phyloP scores from a whole-genome alignment of 2,113 vertebrate genomes.

The Catharus fuscescens region DNA sequence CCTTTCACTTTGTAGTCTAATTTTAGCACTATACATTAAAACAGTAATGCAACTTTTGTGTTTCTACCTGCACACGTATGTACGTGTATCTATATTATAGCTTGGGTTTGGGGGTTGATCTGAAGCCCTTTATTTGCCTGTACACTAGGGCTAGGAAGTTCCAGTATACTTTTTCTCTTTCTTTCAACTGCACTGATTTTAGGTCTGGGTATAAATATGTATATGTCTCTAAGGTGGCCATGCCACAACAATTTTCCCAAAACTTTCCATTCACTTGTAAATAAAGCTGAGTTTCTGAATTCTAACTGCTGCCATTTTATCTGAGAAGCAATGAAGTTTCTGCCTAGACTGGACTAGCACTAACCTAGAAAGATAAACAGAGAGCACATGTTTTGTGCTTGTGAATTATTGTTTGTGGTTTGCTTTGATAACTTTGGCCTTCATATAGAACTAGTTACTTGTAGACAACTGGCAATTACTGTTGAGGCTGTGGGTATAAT shows the following conservation, averaged over 20 bases:
- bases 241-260: background rate
- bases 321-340: background rate
- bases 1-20: background rate
- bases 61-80: background rate
- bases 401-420: constrained; percentile 47
- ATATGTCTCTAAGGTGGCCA: background rate
- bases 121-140: background rate
- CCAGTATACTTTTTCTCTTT: background rate
- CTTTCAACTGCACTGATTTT: background rate
- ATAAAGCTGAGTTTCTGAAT: background rate
- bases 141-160: background rate
- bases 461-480: constrained; percentile 52
- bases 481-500: constrained; percentile 36
- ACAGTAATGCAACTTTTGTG: background rate
- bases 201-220: background rate
- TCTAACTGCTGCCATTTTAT: background rate
- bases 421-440: constrained; percentile 60
- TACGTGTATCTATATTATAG: background rate
- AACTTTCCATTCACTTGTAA: background rate
- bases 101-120: background rate
- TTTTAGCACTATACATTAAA: background rate
- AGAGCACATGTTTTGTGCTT: constrained; percentile 7
- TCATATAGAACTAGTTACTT: constrained; percentile 21
- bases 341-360: background rate
- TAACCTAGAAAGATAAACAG: constrained; percentile 48